phyloP scores from a whole-genome alignment of 2,888 invertebrate species.

The Dasypolia templi region DNA sequence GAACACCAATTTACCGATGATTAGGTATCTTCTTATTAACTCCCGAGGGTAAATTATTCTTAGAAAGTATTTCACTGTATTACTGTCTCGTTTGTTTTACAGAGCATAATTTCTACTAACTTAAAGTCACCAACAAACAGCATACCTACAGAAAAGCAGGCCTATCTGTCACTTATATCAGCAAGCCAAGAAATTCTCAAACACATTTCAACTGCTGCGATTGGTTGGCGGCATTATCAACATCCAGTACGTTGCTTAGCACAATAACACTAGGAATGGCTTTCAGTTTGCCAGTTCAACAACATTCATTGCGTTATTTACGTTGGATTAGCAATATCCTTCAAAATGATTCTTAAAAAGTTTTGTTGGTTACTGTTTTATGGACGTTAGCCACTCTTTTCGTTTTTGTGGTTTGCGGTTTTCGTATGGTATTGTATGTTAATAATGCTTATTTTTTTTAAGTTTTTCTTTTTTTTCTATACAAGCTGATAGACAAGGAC shows the following conservation, averaged over 20 bases:
- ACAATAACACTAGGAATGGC: too few relatives aligned
- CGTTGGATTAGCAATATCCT: too few relatives aligned
- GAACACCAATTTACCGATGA: background rate
- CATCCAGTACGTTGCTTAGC: too few relatives aligned
- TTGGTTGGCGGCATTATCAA: background rate
- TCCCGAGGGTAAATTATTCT: background rate
- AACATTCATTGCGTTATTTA: too few relatives aligned
- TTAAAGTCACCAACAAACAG: background rate
- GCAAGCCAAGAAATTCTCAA: background rate
- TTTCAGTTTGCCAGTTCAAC: too few relatives aligned
- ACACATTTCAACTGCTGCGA: background rate
- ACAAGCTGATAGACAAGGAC: background rate
- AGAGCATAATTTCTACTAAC: background rate
- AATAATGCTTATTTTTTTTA: conserved; percentile 23
- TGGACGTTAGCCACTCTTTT: conserved; percentile 24
- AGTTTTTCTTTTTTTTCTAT: background rate
- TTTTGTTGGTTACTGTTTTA: conserved; percentile 27
- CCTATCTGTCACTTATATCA: background rate
- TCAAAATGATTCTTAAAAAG: too few relatives aligned
- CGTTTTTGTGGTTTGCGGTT: conserved; percentile 52
- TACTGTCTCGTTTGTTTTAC: background rate
- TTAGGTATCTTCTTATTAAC: background rate
- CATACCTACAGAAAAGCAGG: background rate
- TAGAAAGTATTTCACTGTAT: background rate
- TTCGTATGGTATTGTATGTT: conserved; percentile 41